phyloP scores from a whole-genome alignment of 2,113 vertebrate genomes.

The Sterna hirundo region DNA sequence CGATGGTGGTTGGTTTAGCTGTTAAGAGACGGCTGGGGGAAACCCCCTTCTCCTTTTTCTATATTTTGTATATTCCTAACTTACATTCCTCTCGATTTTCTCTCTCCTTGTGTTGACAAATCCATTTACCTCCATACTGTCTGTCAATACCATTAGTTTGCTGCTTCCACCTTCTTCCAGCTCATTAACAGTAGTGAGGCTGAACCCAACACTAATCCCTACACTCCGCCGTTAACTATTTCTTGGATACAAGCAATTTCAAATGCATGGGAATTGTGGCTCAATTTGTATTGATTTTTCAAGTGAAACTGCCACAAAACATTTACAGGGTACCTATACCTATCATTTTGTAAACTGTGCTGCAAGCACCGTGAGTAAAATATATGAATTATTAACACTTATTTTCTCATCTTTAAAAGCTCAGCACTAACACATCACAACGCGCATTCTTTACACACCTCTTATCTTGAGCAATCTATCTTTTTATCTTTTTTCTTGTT shows the following conservation, averaged over 20 bases:
- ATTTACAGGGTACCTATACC: neutral
- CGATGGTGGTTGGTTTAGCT: neutral
- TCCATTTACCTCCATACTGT: neutral
- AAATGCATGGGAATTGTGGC: neutral
- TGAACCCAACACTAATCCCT: neutral
- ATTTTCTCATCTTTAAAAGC: neutral
- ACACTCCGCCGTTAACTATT: neutral
- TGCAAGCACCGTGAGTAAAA: neutral
- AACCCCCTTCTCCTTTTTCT: neutral
- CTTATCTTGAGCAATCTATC: neutral
- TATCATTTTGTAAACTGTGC: neutral
- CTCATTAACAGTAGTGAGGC: neutral
- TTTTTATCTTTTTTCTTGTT: neutral
- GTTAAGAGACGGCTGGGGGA: neutral
- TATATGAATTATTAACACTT: neutral
- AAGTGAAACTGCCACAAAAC: neutral
- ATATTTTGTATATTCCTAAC: neutral
- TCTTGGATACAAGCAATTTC: neutral
- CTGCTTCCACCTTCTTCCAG: constrained; percentile 30
- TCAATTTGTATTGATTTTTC: constrained; percentile 7
- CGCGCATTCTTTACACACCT: neutral
- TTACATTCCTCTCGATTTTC: neutral
- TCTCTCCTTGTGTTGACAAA: constrained; percentile 13
- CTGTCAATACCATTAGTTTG: constrained; percentile 28
- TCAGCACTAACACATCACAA: neutral